phyloP scores from a whole-genome alignment of 2,888 invertebrate species.

The Galerucella nymphaeae region DNA sequence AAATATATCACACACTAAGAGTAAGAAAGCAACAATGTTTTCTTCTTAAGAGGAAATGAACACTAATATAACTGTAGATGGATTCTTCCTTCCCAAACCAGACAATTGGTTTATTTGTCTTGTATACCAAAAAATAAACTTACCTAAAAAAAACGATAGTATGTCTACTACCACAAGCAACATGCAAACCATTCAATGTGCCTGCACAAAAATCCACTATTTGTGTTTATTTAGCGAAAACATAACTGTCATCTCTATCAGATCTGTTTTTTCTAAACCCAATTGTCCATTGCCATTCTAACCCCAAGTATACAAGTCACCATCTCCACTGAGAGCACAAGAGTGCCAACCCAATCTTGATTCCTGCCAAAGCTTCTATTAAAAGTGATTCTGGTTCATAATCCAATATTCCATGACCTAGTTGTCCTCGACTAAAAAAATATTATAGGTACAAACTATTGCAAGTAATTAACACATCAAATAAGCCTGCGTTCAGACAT shows the following conservation, averaged over 20 bases:
- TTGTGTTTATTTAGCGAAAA: conserved; percentile 65
- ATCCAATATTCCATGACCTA: conserved; percentile 82
- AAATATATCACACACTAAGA: too few species aligned
- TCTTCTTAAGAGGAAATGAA: too few species aligned
- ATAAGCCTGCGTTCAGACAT: too few species aligned
- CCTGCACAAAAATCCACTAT: conserved; percentile 65
- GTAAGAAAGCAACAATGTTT: too few species aligned
- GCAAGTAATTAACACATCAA: not conserved
- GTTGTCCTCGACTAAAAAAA: conserved; percentile 81
- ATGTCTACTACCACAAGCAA: conserved; percentile 82
- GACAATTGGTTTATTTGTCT: too few species aligned
- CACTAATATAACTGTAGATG: too few species aligned
- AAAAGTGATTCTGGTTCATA: conserved; percentile 72
- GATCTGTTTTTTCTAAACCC: conserved; percentile 69
- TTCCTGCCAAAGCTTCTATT: conserved; percentile 80
- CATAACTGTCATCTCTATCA: conserved; percentile 54
- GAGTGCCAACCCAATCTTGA: conserved; percentile 89
- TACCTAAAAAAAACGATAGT: conserved; percentile 76
- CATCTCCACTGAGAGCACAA: conserved; percentile 79
- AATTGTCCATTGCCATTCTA: conserved; percentile 91
- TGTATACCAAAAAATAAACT: conserved; percentile 31
- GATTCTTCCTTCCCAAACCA: too few species aligned
- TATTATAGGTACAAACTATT: not conserved
- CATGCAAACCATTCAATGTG: conserved; percentile 63
- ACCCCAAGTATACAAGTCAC: conserved; percentile 91